Evolutionary conservation across 2,888 invertebrate genomes (phyloP), one percentile per base, ranked within the genome.

Genomic region (Morpho achilles): DNA sequence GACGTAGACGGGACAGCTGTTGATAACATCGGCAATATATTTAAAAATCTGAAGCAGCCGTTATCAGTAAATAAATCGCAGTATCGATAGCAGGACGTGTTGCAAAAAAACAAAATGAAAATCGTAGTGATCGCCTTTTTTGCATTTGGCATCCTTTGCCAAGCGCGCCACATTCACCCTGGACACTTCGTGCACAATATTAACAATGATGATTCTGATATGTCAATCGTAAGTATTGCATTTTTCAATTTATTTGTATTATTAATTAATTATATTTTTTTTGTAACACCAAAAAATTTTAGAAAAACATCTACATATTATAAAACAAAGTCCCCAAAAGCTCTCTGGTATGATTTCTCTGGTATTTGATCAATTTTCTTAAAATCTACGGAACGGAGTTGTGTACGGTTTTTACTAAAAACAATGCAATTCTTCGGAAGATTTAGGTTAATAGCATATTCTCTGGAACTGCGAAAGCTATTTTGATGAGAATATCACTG

Each of bases 111-210:
- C 70, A 56, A 39, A 39, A 62, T 62, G 61, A 66, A 64, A 50
- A 10, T 73, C 8, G 45, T 74, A 6, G 50, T 67, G 10, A 62
- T 60, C 43, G 47, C 75, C 42, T 65, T 70, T 53, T 56, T 72
- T 39, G 55, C 64, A 39, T 44, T 70, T 7, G 69, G 60, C 44
- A 65, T 67, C 9, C 53, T 76, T 40, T 66, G 59, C 3, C 63
- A 71, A 47, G 71, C 75, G 5, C 79, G 75, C 59, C 80, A 85
- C 60, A 56, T 81, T 3, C 80, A 82, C 51, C 82, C 79, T 2
- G 58, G 62, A n/a, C 23, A 44, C 16, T 58, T 22, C 47, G 42
- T 64, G 32, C 60, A 60, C 47, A 49, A 60, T 43, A 43, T 59
- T 16, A 58, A 61, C 48, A 42, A 46, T 7, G 49, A 22, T n/a